A percentile compares a stretch with the other conserved stretches of the same genome.
phyloP scores from a whole-genome alignment of 2,888 invertebrate genomes.

The Barypeithes pellucidus region DNA sequence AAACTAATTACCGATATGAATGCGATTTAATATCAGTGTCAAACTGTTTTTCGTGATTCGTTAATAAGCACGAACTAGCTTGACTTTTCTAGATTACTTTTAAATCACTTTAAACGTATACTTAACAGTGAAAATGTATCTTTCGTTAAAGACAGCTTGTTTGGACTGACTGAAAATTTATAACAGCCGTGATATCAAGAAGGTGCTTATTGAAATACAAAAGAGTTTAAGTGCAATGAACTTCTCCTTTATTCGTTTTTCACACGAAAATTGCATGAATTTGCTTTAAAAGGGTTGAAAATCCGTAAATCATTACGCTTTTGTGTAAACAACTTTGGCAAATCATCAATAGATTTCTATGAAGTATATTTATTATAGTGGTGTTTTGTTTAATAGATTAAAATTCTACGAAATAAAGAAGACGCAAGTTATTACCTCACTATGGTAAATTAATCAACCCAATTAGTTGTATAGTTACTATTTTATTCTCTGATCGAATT shows the following conservation, averaged over 20 bases:
- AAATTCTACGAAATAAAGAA: too few relatives aligned
- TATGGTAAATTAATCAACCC: too few relatives aligned
- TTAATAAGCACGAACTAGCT: slow-evolving; percentile 10
- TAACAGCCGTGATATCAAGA: neutral
- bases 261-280: slow-evolving; percentile 36
- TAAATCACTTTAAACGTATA: neutral
- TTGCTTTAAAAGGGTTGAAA: slow-evolving; percentile 1
- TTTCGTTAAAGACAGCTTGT: neutral
- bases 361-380: neutral
- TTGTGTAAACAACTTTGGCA: slow-evolving; percentile 15
- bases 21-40: slow-evolving; percentile 19
- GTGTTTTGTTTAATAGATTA: neutral
- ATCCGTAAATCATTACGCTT: slow-evolving; percentile 32
- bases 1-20: neutral
- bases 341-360: slow-evolving; percentile 7
- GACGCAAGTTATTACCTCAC: too few relatives aligned
- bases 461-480: too few relatives aligned
- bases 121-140: neutral
- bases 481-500: too few relatives aligned
- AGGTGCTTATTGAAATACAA: slow-evolving; percentile 25
- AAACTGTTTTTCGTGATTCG: slow-evolving; percentile 11
- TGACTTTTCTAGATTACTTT: slow-evolving; percentile 9
- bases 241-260: slow-evolving; percentile 30
- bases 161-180: neutral
- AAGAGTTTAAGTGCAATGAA: slow-evolving; percentile 32